Base-by-base conservation (phyloP, 2,113 vertebrate species). In the Toxotes jaculatrix region DNA sequence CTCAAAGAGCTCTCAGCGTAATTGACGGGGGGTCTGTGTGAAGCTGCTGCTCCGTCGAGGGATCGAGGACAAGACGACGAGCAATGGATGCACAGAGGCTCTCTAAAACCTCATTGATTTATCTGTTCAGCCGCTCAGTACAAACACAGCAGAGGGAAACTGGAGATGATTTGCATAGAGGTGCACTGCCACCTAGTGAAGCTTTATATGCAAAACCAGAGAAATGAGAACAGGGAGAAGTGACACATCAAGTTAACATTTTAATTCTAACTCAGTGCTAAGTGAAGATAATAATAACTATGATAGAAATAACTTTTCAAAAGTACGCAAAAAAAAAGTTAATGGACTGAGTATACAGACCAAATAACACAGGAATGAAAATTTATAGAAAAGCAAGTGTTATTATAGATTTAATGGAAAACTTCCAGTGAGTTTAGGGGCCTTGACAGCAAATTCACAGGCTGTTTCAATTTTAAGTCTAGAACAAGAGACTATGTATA, bases 111-210 rank as follows among this genome's bases (percentile, higher is more conserved):
- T 56, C 60, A 47, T 6, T 56, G 57, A 66, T 77, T 71, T 5
- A 23, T 43, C 63, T 67, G 43, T 16, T 38, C 43, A 49, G 42
- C n/a, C 8, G 34, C 3, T 0, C 47, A 32, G 1, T 2, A 11
- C 31, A 65, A 16, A 53, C 40, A 11, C 62, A 34, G 69, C 11
- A 8, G 51, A 43, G 60, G 34, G 23, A 8, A 11, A 27, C 9
- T 9, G 21, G 16, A 74, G 4, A 9, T 56, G 68, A 88, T 90
- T 85, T 90, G 81, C 90, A 91, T 77, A 77, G 93, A 92, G 65
- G 93, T 51, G 40, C 32, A 92, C 79, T 95, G 96, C 97, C 97
- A 96, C 92, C 97, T 97, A 96, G 96, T 90, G 93, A 68, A 32
- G 6, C 40, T 21, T 34, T 5, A 5, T 31, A 73, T 86, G 79